These are phyloP conservation scores for Phaethornis superciliosus DNA, from an alignment of 2,113 vertebrate species.

Conservation along the genomic window DNA sequence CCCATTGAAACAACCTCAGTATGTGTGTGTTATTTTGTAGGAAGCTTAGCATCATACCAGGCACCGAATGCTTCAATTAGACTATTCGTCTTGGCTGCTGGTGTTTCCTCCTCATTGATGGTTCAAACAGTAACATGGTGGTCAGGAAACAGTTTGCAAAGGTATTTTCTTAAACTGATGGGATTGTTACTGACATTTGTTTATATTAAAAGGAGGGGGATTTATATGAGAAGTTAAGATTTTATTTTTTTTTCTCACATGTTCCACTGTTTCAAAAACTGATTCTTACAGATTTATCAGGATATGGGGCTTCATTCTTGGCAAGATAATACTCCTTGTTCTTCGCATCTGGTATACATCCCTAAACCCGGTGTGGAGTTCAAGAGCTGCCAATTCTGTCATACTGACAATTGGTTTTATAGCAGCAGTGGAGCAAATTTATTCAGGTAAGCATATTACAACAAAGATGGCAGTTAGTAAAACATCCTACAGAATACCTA, in stretches of 20 bases:
- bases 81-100: constrained; percentile 60
- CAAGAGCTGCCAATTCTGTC: constrained; percentile 53
- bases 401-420: constrained; percentile 55
- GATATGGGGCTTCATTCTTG: constrained; percentile 78
- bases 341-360: constrained; percentile 78
- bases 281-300: constrained; percentile 70
- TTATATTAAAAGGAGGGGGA: not conserved
- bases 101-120: constrained; percentile 72
- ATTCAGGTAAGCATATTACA: constrained; percentile 35
- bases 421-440: constrained; percentile 62
- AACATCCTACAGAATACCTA: not conserved
- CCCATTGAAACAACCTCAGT: not conserved
- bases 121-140: constrained; percentile 77
- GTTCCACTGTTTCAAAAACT: not conserved
- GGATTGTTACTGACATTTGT: not conserved
- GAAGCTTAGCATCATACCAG: constrained; percentile 72
- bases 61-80: constrained; percentile 67
- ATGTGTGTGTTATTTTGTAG: constrained; percentile 44
- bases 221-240: not conserved
- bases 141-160: constrained; percentile 75
- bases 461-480: not conserved
- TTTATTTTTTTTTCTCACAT: not conserved
- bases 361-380: constrained; percentile 76
- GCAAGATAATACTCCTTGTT: constrained; percentile 75
- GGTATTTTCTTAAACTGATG: constrained; percentile 52